phyloP scores from a whole-genome alignment of 2,113 vertebrate species.

The Cyanocitta stelleri region DNA sequence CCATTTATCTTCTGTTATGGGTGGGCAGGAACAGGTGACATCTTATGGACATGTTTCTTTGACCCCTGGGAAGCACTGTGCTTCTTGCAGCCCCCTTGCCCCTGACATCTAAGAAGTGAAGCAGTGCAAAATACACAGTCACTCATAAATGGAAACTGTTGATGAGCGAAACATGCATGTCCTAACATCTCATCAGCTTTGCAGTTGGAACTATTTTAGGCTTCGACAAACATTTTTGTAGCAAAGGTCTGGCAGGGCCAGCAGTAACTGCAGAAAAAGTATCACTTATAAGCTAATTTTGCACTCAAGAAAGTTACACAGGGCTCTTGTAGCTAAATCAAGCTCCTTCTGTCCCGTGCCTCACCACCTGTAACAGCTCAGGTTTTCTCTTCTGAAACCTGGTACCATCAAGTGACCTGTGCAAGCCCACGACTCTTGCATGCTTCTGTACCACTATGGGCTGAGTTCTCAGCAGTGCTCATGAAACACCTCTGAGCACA shows the following conservation, averaged over 20 bases:
- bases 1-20: neutral
- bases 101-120: neutral
- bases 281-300: neutral
- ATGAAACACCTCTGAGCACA: neutral
- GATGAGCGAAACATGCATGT: neutral
- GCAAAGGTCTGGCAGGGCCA: neutral
- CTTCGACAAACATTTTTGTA: neutral
- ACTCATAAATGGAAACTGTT: neutral
- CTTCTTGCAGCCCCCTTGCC: neutral
- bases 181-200: neutral
- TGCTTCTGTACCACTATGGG: fast-evolving
- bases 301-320: neutral
- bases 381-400: neutral
- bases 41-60: neutral
- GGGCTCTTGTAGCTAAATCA: neutral
- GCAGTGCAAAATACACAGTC: neutral
- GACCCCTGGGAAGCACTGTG: neutral
- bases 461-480: neutral
- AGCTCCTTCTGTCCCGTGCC: neutral
- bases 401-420: fast-evolving
- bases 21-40: neutral
- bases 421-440: neutral
- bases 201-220: neutral
- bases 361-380: neutral
- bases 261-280: neutral